phyloP scores from a whole-genome alignment of 2,888 invertebrate species.

The Tanypteryx hageni region DNA sequence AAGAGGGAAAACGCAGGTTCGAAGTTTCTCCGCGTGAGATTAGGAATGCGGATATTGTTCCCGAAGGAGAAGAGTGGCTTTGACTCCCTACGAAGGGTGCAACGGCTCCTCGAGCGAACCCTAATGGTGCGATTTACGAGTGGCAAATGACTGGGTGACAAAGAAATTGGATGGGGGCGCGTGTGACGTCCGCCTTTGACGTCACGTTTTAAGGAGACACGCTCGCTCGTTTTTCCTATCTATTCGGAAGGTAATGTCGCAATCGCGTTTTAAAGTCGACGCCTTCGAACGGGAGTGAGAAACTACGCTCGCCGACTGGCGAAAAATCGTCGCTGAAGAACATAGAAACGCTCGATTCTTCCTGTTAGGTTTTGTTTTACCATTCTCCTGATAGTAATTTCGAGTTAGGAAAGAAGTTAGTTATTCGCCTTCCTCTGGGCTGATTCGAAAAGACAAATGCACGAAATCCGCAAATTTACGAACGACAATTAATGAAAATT shows the following conservation, averaged over 20 bases:
- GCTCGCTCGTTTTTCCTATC: neutral
- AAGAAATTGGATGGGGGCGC: neutral
- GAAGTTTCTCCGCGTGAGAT: neutral
- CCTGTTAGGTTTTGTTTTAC: no score
- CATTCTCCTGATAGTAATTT: no score
- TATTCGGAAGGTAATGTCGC: neutral
- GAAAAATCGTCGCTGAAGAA: no score
- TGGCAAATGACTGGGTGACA: neutral
- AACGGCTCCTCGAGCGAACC: neutral
- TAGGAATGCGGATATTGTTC: neutral
- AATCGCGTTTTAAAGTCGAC: neutral
- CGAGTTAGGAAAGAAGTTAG: no score
- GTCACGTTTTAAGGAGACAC: neutral
- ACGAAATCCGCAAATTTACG: no score
- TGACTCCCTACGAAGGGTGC: neutral
- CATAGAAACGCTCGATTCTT: no score
- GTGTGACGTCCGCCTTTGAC: neutral
- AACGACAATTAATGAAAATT: no score
- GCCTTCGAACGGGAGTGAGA: no score
- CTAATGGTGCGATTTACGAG: slow-evolving; percentile 6
- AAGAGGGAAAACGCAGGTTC: slow-evolving; percentile 7
- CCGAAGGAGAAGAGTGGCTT: neutral
- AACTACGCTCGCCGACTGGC: no score
- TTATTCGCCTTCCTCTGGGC: no score
- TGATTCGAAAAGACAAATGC: no score